Evolutionary conservation across 2,113 vertebrate genomes (phyloP).

Genomic region (Columbina picui): DNA sequence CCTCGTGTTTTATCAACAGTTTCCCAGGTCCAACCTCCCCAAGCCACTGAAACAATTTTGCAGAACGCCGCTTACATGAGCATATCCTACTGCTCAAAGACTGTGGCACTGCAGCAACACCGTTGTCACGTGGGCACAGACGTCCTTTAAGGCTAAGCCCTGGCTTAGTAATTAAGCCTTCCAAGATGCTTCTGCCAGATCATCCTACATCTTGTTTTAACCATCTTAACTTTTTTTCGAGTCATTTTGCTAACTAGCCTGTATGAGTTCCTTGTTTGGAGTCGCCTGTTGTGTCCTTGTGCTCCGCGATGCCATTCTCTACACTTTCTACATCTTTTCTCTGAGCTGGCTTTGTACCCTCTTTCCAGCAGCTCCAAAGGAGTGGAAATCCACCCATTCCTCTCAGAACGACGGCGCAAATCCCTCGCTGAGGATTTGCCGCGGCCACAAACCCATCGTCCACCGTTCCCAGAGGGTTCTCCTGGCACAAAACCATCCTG

Average conservation of each 20-base stretch:
- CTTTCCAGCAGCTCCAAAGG: neutral
- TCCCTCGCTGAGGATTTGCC: neutral
- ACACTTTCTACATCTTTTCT: neutral
- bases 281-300: neutral
- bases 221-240: neutral
- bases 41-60: neutral
- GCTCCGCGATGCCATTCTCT: neutral
- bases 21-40: neutral
- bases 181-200: neutral
- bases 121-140: neutral
- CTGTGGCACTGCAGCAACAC: neutral
- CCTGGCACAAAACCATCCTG: accelerated
- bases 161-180: neutral
- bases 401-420: neutral
- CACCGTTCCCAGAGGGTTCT: neutral
- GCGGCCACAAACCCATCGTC: neutral
- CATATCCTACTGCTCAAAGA: neutral
- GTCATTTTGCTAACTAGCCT: neutral
- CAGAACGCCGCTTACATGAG: neutral
- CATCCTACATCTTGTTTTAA: neutral
- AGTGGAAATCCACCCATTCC: neutral
- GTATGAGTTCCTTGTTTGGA: neutral
- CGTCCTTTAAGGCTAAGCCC: neutral
- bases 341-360: neutral
- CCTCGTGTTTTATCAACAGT: accelerated